Conservation (phyloP, 2,797 vertebrate species). For the Gymnocypris eckloni region DNA sequence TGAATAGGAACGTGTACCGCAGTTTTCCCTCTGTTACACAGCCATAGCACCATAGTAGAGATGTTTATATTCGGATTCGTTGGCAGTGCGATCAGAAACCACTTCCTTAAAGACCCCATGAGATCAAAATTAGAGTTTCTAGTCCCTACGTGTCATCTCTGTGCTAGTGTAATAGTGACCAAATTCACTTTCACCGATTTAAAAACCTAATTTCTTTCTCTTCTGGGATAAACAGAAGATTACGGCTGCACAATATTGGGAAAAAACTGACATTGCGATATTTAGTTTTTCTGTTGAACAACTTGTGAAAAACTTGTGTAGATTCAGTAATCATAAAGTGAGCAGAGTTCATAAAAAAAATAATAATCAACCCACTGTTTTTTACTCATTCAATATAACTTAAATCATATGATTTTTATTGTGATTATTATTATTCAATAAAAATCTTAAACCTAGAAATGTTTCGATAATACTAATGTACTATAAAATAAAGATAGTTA, state of each 20-base stretch:
- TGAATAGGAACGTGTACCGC: conserved; percentile 6
- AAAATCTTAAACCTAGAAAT: background rate
- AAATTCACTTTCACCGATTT: background rate
- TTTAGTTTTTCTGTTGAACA: background rate
- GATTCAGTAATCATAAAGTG: background rate
- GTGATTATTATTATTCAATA: background rate
- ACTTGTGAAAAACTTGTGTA: background rate
- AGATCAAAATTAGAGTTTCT: conserved; percentile 27
- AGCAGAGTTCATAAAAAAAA: no score
- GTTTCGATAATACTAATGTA: background rate
- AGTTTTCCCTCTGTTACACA: conserved; percentile 6
- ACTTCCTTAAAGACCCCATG: conserved; percentile 28
- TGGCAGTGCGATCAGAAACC: conserved; percentile 1
- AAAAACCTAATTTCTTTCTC: background rate
- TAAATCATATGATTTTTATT: background rate
- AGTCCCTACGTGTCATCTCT: background rate
- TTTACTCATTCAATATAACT: background rate
- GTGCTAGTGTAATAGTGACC: conserved; percentile 6
- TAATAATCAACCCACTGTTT: background rate
- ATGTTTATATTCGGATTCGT: conserved; percentile 16
- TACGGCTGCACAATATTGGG: background rate
- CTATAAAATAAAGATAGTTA: background rate
- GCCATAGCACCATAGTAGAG: conserved; percentile 49
- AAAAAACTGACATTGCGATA: background rate
- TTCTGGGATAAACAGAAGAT: background rate